phyloP scores from a whole-genome alignment of 2,113 vertebrate genomes.

The Macrotus californicus region DNA sequence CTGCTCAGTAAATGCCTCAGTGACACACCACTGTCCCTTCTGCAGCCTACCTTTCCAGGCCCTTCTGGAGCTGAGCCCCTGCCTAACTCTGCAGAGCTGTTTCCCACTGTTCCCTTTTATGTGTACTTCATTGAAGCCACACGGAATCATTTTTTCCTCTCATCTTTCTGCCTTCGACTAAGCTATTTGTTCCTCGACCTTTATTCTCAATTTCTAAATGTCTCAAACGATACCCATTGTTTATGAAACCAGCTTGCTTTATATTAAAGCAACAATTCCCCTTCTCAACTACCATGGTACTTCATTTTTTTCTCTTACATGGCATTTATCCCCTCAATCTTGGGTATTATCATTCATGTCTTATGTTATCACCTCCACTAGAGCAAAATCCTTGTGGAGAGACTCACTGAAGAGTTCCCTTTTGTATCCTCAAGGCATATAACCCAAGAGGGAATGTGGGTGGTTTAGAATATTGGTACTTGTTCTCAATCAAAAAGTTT shows the following conservation, averaged over 20 bases:
- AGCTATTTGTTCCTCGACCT: background rate
- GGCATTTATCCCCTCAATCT: background rate
- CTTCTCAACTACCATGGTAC: background rate
- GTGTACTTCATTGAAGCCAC: background rate
- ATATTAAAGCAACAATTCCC: background rate
- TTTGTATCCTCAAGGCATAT: background rate
- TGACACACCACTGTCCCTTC: background rate
- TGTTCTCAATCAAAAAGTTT: constrained; percentile 13
- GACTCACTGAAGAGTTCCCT: background rate
- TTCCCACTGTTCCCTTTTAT: background rate
- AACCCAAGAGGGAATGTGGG: background rate
- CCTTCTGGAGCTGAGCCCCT: background rate
- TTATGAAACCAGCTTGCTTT: background rate
- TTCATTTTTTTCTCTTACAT: background rate
- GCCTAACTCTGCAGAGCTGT: background rate
- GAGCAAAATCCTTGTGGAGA: background rate
- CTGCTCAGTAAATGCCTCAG: background rate
- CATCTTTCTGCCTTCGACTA: background rate
- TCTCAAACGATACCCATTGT: background rate
- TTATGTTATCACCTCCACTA: background rate
- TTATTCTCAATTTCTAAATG: background rate
- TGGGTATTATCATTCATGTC: background rate
- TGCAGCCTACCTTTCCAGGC: background rate
- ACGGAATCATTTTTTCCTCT: background rate
- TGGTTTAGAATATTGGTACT: background rate